Evolutionary conservation across 2,797 vertebrate species (phyloP).

Genomic region (Botia almorhae): DNA sequence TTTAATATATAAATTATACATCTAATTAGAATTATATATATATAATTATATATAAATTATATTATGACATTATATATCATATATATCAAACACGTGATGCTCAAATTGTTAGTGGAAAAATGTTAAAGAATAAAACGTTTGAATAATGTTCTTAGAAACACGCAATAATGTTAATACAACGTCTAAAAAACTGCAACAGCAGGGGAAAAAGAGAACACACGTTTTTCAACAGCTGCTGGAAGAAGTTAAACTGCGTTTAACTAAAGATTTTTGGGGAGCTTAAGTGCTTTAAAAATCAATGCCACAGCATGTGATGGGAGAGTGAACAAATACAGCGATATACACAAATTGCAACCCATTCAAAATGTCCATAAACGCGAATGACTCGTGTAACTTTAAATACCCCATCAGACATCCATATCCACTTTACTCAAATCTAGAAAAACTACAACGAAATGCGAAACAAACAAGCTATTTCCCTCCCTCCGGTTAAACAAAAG

Average conservation of each 20-base stretch:
- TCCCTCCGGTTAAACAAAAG: conserved; percentile 12
- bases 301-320: conserved; percentile 21
- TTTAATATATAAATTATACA: too few species aligned
- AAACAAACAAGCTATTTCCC: neutral
- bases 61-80: too few species aligned
- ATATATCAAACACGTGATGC: too few species aligned
- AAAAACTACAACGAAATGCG: neutral
- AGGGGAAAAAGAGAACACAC: neutral
- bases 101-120: too few species aligned
- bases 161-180: too few species aligned
- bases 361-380: conserved; percentile 19
- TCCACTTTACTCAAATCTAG: conserved; percentile 18
- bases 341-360: conserved; percentile 30
- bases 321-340: conserved; percentile 17
- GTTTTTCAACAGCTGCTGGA: neutral
- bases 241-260: conserved; percentile 35
- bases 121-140: too few species aligned
- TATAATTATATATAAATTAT: too few species aligned
- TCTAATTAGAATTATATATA: too few species aligned
- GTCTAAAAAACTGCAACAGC: conserved; percentile 17
- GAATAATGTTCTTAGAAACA: too few species aligned
- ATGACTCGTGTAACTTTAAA: conserved; percentile 37
- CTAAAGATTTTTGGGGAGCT: conserved; percentile 32
- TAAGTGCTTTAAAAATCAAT: conserved; percentile 43
- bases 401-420: conserved; percentile 35